Evolutionary conservation across 2,797 vertebrate species (phyloP).

Genomic region (Anabacerthia variegaticeps): DNA sequence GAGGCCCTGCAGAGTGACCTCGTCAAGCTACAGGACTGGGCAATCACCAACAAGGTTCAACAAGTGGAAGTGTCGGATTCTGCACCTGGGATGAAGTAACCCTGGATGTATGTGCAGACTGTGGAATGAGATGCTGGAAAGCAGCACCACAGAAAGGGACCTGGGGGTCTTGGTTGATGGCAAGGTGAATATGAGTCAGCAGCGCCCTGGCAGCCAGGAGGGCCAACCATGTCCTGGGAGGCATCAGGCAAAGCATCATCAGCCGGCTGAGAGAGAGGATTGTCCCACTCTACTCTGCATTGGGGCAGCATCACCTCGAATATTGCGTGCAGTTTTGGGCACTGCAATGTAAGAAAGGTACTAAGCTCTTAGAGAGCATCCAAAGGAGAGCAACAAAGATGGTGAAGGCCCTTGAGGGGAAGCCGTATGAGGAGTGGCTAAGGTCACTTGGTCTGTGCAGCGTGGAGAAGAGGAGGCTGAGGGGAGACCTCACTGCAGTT

Average conservation of each 20-base stretch:
- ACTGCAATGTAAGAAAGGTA: neutral
- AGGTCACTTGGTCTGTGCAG: too few species aligned
- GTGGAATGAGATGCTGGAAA: neutral
- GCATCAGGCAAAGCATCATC: neutral
- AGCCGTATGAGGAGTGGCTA: neutral
- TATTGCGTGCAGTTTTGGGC: neutral
- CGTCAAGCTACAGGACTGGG: neutral
- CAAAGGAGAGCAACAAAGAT: neutral
- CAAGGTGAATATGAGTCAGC: neutral
- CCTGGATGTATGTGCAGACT: neutral
- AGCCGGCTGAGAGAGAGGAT: neutral
- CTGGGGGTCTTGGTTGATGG: neutral
- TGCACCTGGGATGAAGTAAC: neutral
- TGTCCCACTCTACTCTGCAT: neutral
- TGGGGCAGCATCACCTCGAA: neutral
- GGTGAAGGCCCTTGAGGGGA: neutral
- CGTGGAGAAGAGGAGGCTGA: too few species aligned
- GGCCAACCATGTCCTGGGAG: neutral
- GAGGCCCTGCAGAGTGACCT: neutral
- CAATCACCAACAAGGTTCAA: neutral
- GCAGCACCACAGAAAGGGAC: neutral
- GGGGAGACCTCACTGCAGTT: too few species aligned
- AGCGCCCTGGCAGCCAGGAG: neutral
- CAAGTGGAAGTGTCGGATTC: neutral
- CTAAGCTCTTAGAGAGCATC: neutral